These are phyloP conservation scores for Drosophila ezoana DNA, from an alignment of 2,888 invertebrate genomes.

Conservation along the genomic window DNA sequence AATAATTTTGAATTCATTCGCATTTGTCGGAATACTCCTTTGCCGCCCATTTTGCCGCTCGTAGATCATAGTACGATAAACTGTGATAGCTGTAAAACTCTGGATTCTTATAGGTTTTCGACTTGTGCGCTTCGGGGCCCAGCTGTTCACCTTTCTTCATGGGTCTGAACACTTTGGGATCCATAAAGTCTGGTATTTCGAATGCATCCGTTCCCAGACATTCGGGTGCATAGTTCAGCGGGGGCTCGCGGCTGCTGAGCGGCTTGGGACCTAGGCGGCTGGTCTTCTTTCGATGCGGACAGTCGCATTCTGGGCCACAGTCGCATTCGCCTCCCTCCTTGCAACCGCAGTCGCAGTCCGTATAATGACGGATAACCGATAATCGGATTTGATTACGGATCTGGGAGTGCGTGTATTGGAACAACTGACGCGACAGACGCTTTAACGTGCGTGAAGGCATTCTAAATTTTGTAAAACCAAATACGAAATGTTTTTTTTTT, in stretches of 20 bases:
- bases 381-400: not conserved
- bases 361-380: not conserved
- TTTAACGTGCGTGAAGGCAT: not conserved
- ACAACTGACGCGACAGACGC: not conserved
- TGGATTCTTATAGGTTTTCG: constrained; percentile 54
- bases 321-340: constrained; percentile 8
- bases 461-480: not conserved
- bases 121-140: constrained; percentile 51
- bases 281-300: constrained; percentile 6
- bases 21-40: not conserved
- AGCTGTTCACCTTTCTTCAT: constrained; percentile 26
- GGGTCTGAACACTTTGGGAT: constrained; percentile 15
- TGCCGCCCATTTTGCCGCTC: constrained; percentile 1
- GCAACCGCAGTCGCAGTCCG: constrained; percentile 10
- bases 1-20: not conserved
- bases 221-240: constrained; percentile 9
- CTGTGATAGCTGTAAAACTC: constrained; percentile 47
- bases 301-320: constrained; percentile 20
- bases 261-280: constrained; percentile 18
- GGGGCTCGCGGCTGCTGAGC: constrained; percentile 21
- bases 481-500: not conserved
- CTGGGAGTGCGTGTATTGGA: not conserved
- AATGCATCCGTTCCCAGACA: constrained; percentile 24
- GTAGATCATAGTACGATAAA: constrained; percentile 37
- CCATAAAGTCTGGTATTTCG: constrained; percentile 32